Conservation (phyloP, 92 coral and sea anemone genomes). For the Umimayanthus chanpuru region DNA sequence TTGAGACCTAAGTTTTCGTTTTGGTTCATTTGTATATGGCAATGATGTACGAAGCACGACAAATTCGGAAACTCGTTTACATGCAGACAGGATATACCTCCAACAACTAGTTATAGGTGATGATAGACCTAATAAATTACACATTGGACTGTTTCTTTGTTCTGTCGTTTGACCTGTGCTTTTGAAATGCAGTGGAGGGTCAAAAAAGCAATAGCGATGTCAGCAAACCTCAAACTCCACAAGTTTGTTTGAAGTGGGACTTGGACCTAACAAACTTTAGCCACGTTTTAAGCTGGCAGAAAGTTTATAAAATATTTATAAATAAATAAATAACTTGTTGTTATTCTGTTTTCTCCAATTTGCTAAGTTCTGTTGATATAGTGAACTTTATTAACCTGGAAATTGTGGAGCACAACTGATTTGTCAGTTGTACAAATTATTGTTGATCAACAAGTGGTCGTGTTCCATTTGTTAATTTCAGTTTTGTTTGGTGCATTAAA, state of each 20-base stretch:
- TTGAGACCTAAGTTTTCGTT: background rate
- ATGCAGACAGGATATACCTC: background rate
- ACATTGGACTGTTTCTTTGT: slow-evolving; percentile 17
- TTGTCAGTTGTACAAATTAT: too few relatives aligned
- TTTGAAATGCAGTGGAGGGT: background rate
- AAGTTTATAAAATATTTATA: too few relatives aligned
- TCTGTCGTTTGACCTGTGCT: slow-evolving; percentile 13
- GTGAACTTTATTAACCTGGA: too few relatives aligned
- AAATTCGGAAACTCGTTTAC: background rate
- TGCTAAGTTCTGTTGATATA: too few relatives aligned
- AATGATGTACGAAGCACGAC: background rate
- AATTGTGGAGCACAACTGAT: background rate
- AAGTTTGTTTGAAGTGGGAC: background rate
- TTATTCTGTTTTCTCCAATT: too few relatives aligned
- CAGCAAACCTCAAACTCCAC: background rate
- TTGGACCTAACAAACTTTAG: background rate
- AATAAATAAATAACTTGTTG: too few relatives aligned
- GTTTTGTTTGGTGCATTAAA: too few relatives aligned
- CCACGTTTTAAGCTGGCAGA: too few relatives aligned
- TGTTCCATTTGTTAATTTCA: too few relatives aligned
- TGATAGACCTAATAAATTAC: background rate
- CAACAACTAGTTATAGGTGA: background rate
- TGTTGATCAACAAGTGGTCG: too few relatives aligned
- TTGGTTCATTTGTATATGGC: background rate
- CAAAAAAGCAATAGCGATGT: background rate